A percentile compares a stretch with the other conserved stretches of the same genome.
These are phyloP conservation scores for Eulacestoma nigropectus DNA, from an alignment of 2,113 vertebrate species.

Conservation along the genomic window DNA sequence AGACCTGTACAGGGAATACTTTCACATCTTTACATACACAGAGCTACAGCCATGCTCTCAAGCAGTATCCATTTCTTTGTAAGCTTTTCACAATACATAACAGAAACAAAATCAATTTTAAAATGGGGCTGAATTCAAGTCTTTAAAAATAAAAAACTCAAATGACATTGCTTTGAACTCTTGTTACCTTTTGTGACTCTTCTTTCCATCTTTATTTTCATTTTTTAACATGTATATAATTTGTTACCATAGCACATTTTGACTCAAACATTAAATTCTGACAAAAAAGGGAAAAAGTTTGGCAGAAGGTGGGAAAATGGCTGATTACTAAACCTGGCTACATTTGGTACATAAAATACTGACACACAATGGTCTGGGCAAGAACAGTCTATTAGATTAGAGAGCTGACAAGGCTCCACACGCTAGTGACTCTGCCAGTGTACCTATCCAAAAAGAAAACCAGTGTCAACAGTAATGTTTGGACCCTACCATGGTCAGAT, in stretches of 20 bases:
- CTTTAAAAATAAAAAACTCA: constrained; percentile 4
- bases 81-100: not conserved
- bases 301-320: constrained; percentile 39
- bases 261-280: constrained; percentile 28
- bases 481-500: constrained; percentile 36
- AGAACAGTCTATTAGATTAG: constrained; percentile 67
- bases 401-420: constrained; percentile 52
- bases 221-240: constrained; percentile 41
- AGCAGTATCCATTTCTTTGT: not conserved
- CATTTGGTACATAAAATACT: constrained; percentile 52
- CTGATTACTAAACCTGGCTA: constrained; percentile 46
- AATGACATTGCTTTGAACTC: constrained; percentile 44
- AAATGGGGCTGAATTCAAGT: constrained; percentile 14
- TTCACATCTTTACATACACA: not conserved
- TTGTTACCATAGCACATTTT: constrained; percentile 50
- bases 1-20: not conserved
- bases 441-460: constrained; percentile 55
- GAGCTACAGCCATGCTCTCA: not conserved
- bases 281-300: constrained; percentile 3
- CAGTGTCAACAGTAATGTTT: constrained; percentile 54
- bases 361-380: constrained; percentile 62
- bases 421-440: constrained; percentile 32
- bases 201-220: constrained; percentile 33
- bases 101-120: constrained; percentile 25
- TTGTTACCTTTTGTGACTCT: constrained; percentile 52